phyloP scores from a whole-genome alignment of 2,888 invertebrate genomes.

The Pollenia angustigena region DNA sequence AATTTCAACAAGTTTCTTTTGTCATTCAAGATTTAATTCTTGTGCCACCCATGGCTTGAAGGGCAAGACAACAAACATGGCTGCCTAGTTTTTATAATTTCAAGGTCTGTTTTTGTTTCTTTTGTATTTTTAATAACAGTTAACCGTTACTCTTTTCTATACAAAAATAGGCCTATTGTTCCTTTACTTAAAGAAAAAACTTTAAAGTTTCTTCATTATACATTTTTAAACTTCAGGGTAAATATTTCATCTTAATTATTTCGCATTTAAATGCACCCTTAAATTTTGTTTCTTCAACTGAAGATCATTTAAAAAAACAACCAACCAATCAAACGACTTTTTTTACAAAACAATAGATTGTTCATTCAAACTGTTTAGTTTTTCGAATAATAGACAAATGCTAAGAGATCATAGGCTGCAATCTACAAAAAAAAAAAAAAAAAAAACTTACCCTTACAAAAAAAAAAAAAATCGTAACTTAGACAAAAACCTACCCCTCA shows the following conservation, averaged over 20 bases:
- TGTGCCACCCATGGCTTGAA: neutral
- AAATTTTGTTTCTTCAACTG: neutral
- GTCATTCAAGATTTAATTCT: neutral
- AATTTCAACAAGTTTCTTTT: neutral
- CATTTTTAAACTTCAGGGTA: neutral
- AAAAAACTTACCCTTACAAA: slow-evolving; percentile 29
- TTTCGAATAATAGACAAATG: slow-evolving; percentile 10
- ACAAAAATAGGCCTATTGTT: neutral
- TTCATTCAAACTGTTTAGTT: neutral
- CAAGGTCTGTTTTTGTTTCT: neutral
- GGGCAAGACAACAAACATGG: slow-evolving; percentile 16
- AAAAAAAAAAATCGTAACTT: neutral
- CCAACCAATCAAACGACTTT: slow-evolving; percentile 51
- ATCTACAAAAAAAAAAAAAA: neutral
- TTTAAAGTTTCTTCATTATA: neutral
- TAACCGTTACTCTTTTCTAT: slow-evolving; percentile 35
- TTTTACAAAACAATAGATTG: slow-evolving; percentile 32
- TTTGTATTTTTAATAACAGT: neutral
- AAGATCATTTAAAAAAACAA: neutral
- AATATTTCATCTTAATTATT: neutral
- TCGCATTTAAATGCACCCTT: slow-evolving; percentile 17
- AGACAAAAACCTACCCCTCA: slow-evolving; percentile 44
- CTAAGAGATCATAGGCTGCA: slow-evolving; percentile 51
- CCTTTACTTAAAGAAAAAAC: neutral
- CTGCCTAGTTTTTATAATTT: slow-evolving; percentile 4